Evolutionary conservation across 2,888 invertebrate genomes (phyloP).

Genomic region (Idaea dimidiata): DNA sequence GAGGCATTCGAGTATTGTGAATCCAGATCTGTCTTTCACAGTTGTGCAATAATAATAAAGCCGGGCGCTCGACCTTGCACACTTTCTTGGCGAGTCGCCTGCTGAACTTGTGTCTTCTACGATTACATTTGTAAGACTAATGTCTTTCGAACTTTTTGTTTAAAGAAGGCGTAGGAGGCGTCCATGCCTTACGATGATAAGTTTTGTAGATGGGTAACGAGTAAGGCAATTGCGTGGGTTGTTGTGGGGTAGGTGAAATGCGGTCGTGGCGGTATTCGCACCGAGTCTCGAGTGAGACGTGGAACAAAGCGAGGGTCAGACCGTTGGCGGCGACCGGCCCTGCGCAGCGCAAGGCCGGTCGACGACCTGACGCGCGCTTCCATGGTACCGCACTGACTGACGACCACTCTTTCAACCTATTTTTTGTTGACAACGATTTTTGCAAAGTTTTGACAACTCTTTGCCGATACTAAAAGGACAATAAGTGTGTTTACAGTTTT

Average conservation of each 20-base stretch:
- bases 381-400: constrained; percentile 49
- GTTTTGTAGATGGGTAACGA: constrained; percentile 27
- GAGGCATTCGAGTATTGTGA: constrained; percentile 44
- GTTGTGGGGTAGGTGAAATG: constrained; percentile 30
- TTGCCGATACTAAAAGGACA: not conserved
- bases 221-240: constrained; percentile 40
- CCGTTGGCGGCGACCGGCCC: constrained; percentile 48
- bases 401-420: constrained; percentile 45
- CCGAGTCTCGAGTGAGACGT: constrained; percentile 39
- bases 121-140: constrained; percentile 24
- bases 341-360: constrained; percentile 77
- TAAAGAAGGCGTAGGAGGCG: constrained; percentile 18
- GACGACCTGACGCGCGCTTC: constrained; percentile 64
- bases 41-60: constrained; percentile 74
- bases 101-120: constrained; percentile 37
- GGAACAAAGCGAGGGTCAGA: constrained; percentile 70
- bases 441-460: constrained; percentile 10
- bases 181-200: constrained; percentile 23
- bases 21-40: constrained; percentile 67
- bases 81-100: constrained; percentile 63
- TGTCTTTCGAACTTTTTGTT: constrained; percentile 16
- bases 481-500: not conserved
- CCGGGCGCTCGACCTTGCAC: constrained; percentile 69
- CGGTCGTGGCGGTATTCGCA: constrained; percentile 38
- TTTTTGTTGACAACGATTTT: constrained; percentile 27